phyloP scores from a whole-genome alignment of 2,113 vertebrate genomes.

The Grammomys surdaster region DNA sequence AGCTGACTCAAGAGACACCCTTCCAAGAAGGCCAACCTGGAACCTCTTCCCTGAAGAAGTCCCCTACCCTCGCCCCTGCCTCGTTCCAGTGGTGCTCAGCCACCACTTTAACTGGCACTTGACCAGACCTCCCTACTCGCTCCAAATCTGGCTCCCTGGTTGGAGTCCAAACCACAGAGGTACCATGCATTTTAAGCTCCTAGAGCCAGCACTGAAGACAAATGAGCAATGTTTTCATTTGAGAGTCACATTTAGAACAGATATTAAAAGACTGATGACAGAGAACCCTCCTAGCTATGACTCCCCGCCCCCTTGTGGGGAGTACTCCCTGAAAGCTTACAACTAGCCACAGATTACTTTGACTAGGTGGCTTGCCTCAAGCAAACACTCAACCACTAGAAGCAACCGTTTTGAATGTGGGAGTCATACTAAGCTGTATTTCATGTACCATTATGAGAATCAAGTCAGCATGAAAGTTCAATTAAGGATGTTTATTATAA shows the following conservation, averaged over 20 bases:
- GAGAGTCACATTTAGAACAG: background rate
- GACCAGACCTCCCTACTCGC: background rate
- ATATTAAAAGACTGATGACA: background rate
- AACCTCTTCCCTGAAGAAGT: background rate
- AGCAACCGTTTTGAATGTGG: background rate
- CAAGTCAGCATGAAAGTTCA: constrained; percentile 16
- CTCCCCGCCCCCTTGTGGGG: background rate
- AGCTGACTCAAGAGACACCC: background rate
- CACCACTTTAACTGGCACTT: background rate
- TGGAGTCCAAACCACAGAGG: background rate
- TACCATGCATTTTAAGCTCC: background rate
- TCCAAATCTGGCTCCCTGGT: background rate
- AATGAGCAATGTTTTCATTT: background rate
- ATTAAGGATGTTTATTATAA: constrained; percentile 59
- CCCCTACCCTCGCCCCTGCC: too few relatives aligned
- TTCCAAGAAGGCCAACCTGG: background rate
- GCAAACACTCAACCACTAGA: background rate
- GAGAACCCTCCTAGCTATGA: background rate
- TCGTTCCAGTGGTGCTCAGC: background rate
- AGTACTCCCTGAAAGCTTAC: background rate
- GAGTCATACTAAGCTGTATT: background rate
- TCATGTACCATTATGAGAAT: constrained; percentile 1
- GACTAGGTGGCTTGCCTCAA: background rate
- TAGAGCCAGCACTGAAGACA: background rate
- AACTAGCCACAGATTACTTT: background rate